These are phyloP conservation scores for Fukomys damarensis DNA, from an alignment of 2,113 vertebrate species.

Conservation along the genomic window DNA sequence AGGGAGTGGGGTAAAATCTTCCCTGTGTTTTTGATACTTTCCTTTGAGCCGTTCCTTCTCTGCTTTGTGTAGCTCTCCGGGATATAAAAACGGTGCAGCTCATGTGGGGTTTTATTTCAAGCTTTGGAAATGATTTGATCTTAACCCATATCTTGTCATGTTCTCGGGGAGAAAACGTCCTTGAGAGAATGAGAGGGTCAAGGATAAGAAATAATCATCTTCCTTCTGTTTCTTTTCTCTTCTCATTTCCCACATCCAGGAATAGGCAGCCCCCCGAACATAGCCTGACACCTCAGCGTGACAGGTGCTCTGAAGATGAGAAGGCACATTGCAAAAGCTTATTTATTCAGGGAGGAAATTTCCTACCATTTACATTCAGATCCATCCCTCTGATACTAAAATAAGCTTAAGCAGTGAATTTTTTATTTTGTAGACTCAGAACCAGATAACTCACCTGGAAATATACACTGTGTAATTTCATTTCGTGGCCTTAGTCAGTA, in stretches of 20 bases:
- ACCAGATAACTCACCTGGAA: constrained; percentile 64
- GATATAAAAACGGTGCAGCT: neutral
- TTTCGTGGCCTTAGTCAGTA: constrained; percentile 35
- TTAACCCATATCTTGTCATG: neutral
- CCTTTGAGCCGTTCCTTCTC: neutral
- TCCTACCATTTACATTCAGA: constrained; percentile 70
- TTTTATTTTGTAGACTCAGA: constrained; percentile 69
- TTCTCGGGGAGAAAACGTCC: neutral
- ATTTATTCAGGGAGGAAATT: constrained; percentile 66
- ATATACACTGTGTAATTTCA: constrained; percentile 11
- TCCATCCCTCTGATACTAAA: constrained; percentile 49
- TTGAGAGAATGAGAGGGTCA: constrained; percentile 37
- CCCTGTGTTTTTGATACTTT: constrained; percentile 52
- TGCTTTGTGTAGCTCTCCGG: neutral
- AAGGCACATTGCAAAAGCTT: constrained; percentile 20
- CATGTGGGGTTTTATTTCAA: constrained; percentile 5
- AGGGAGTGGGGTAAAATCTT: constrained; percentile 4
- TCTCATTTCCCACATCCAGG: constrained; percentile 21
- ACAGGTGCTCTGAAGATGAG: constrained; percentile 41
- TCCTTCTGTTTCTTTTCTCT: constrained; percentile 8
- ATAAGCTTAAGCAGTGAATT: constrained; percentile 64
- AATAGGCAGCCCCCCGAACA: constrained; percentile 49
- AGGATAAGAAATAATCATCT: constrained; percentile 18
- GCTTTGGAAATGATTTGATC: constrained; percentile 19
- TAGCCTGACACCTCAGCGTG: neutral